Conservation (phyloP, 2,113 vertebrate species). For the Antechinus stuartii region DNA sequence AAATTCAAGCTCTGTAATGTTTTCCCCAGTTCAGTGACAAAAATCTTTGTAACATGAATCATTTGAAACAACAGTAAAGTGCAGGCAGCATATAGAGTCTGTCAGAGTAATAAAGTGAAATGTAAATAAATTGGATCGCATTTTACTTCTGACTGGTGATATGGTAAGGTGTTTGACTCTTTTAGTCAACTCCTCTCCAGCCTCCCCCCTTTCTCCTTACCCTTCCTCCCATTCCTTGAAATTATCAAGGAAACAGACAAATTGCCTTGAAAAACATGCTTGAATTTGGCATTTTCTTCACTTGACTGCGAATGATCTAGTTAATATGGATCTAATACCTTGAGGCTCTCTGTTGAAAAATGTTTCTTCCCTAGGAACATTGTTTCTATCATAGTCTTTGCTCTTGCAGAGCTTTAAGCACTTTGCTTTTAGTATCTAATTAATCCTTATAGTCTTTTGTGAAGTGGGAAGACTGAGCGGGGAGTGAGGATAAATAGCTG, state of each 20-base stretch:
- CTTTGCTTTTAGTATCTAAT: slow-evolving; percentile 42
- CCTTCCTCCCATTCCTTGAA: slow-evolving; percentile 41
- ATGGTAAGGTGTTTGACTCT: slow-evolving; percentile 32
- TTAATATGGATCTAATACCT: not conserved
- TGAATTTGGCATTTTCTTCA: slow-evolving; percentile 30
- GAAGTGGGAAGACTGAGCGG: not conserved
- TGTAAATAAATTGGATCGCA: slow-evolving; percentile 51
- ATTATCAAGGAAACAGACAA: slow-evolving; percentile 37
- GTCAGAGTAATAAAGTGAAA: slow-evolving; percentile 58
- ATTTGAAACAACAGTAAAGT: slow-evolving; percentile 58
- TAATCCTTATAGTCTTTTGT: slow-evolving; percentile 33
- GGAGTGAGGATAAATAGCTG: slow-evolving; percentile 24
- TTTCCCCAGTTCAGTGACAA: slow-evolving; percentile 69
- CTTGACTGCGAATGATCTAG: slow-evolving; percentile 22
- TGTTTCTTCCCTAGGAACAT: slow-evolving; percentile 19
- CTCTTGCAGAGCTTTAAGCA: slow-evolving; percentile 7
- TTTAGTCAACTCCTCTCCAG: not conserved
- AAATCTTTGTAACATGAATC: slow-evolving; percentile 55
- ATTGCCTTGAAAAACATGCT: slow-evolving; percentile 46
- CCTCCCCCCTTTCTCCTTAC: not conserved
- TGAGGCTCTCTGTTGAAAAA: slow-evolving; percentile 39
- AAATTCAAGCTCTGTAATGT: slow-evolving; percentile 63
- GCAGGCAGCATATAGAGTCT: slow-evolving; percentile 46
- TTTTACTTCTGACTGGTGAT: slow-evolving; percentile 60
- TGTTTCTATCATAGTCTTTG: slow-evolving; percentile 19